These are phyloP conservation scores for Marisa cornuarietis DNA, from an alignment of 1,140 invertebrate genomes.

Conservation along the genomic window DNA sequence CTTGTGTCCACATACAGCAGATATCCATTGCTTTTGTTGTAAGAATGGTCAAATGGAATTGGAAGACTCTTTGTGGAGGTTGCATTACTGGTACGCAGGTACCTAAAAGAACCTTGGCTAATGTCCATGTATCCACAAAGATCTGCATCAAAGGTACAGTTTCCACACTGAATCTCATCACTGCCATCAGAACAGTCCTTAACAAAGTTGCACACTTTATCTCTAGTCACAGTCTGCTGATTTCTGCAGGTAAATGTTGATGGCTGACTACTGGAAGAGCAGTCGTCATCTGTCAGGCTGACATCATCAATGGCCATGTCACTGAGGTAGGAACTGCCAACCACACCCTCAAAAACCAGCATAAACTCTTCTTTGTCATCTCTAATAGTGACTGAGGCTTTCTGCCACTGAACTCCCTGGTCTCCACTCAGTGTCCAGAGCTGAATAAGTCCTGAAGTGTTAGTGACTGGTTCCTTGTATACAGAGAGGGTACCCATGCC, in stretches of 20 bases:
- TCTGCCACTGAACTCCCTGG: slow-evolving; percentile 46
- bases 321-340: slow-evolving; percentile 73
- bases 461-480: slow-evolving; percentile 30
- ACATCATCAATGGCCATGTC: slow-evolving; percentile 83
- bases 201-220: slow-evolving; percentile 59
- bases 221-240: not conserved
- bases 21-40: slow-evolving; percentile 69
- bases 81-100: slow-evolving; percentile 43
- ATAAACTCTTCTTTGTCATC: slow-evolving; percentile 24
- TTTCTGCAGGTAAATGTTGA: slow-evolving; percentile 5
- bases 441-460: slow-evolving; percentile 21
- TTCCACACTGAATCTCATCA: slow-evolving; percentile 61
- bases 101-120: slow-evolving; percentile 50
- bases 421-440: slow-evolving; percentile 26
- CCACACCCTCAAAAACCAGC: slow-evolving; percentile 69
- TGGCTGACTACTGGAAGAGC: not conserved
- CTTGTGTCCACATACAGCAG: slow-evolving; percentile 79
- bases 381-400: slow-evolving; percentile 32
- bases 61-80: slow-evolving; percentile 72
- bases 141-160: slow-evolving; percentile 57
- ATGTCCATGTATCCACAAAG: slow-evolving; percentile 50
- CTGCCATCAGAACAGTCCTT: slow-evolving; percentile 54
- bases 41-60: slow-evolving; percentile 79
- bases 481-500: slow-evolving; percentile 52
- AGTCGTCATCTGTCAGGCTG: slow-evolving; percentile 48